phyloP scores from a whole-genome alignment of 2,113 vertebrate genomes.

The Atractosteus spatula region DNA sequence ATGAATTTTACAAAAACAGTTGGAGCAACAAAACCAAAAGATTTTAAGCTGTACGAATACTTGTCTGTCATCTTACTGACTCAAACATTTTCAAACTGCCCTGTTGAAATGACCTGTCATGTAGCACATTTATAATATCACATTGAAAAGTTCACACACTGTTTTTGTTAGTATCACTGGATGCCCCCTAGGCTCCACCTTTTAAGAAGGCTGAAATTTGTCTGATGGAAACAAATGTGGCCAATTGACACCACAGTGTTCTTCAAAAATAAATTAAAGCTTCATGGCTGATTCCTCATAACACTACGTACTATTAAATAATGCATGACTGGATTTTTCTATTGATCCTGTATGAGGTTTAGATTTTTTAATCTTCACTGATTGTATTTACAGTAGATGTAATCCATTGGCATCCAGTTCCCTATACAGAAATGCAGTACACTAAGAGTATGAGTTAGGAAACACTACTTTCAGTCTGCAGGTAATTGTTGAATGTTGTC shows the following conservation, averaged over 20 bases:
- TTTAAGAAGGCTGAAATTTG: constrained; percentile 30
- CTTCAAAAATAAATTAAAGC: constrained; percentile 32
- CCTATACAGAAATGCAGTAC: no score
- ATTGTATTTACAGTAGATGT: no score
- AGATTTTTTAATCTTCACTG: no score
- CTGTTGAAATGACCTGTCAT: constrained; percentile 58
- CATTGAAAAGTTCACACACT: constrained; percentile 40
- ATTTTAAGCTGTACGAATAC: constrained; percentile 45
- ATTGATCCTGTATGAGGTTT: no score
- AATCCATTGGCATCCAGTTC: no score
- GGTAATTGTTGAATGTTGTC: no score
- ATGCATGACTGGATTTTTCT: no score
- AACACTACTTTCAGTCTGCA: no score
- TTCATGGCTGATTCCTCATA: constrained; percentile 59
- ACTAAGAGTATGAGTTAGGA: no score
- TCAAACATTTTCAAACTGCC: constrained; percentile 46
- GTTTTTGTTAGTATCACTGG: constrained; percentile 57
- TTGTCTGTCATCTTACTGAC: constrained; percentile 43
- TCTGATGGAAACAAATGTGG: constrained; percentile 33
- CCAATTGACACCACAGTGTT: constrained; percentile 19
- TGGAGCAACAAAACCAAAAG: constrained; percentile 19
- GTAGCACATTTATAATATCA: constrained; percentile 52
- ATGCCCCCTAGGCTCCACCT: constrained; percentile 33
- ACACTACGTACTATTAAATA: constrained; percentile 43
- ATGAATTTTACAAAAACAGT: background rate